A percentile compares a stretch with the other conserved stretches of the same genome.
Conservation (phyloP, 2,888 invertebrate species). For the Chloroclystis v-ata region DNA sequence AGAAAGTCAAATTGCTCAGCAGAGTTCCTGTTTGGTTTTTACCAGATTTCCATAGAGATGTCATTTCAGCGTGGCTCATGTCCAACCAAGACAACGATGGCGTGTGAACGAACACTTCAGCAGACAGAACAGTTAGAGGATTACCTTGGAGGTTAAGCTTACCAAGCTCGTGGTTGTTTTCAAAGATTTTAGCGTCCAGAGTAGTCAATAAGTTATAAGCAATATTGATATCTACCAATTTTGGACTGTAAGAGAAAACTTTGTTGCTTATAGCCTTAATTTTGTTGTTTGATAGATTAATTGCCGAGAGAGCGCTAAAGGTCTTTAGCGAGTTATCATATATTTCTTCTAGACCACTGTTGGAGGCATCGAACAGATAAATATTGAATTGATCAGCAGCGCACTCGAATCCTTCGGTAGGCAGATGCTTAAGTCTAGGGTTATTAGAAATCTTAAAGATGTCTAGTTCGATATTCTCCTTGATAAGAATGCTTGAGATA, state of each 20-base stretch:
- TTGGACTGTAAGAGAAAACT: slow-evolving; percentile 74
- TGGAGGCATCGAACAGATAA: slow-evolving; percentile 84
- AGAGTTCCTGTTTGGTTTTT: slow-evolving; percentile 63
- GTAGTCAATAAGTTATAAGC: slow-evolving; percentile 82
- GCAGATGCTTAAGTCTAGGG: slow-evolving; percentile 81
- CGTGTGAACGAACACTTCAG: slow-evolving; percentile 81
- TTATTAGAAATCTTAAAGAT: slow-evolving; percentile 85
- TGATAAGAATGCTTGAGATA: slow-evolving; percentile 82
- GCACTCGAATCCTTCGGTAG: slow-evolving; percentile 81
- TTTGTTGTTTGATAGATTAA: slow-evolving; percentile 83
- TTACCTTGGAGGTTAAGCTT: slow-evolving; percentile 85
- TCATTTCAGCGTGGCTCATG: slow-evolving; percentile 82
- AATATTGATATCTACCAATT: slow-evolving; percentile 83
- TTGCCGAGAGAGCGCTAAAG: slow-evolving; percentile 82
- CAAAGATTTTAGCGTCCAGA: slow-evolving; percentile 81
- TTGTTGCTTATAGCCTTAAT: slow-evolving; percentile 75
- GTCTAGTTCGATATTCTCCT: slow-evolving; percentile 82
- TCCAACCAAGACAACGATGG: slow-evolving; percentile 82
- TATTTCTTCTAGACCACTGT: slow-evolving; percentile 82
- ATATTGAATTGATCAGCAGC: slow-evolving; percentile 80
- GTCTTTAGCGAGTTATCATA: slow-evolving; percentile 82
- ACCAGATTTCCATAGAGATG: slow-evolving; percentile 81
- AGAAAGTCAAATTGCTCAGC: slow-evolving; percentile 74
- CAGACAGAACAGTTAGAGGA: slow-evolving; percentile 81
- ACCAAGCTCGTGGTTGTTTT: slow-evolving; percentile 80